phyloP scores from a whole-genome alignment of 2,113 vertebrate genomes.

The Edolisoma coerulescens region DNA sequence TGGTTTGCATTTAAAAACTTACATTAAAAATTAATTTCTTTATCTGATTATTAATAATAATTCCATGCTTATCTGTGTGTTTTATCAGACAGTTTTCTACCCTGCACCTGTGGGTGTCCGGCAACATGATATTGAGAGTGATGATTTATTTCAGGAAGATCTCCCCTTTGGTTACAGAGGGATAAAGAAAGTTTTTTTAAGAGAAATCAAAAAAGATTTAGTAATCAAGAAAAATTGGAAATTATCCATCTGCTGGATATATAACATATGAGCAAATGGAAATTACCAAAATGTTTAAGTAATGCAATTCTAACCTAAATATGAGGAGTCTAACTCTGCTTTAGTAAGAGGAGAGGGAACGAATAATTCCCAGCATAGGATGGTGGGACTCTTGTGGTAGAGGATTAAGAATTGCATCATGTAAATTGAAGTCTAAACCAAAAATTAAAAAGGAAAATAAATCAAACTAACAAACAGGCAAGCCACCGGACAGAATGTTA shows the following conservation, averaged over 20 bases:
- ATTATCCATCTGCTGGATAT: slow-evolving; percentile 12
- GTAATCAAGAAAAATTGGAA: slow-evolving; percentile 64
- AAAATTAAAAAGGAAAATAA: slow-evolving; percentile 41
- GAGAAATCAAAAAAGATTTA: slow-evolving; percentile 41
- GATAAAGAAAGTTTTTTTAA: slow-evolving; percentile 35
- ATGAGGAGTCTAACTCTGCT: slow-evolving; percentile 5
- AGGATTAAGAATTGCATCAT: background rate
- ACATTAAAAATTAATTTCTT: background rate
- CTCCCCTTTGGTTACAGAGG: background rate
- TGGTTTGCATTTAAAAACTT: background rate
- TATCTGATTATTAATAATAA: background rate
- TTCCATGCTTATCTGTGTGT: background rate
- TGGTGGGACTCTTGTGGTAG: background rate
- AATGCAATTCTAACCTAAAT: slow-evolving; percentile 43
- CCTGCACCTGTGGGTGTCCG: background rate
- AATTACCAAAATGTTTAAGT: slow-evolving; percentile 38
- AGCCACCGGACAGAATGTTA: background rate
- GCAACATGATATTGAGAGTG: background rate
- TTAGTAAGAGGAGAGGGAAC: background rate
- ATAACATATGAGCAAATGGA: slow-evolving; percentile 41
- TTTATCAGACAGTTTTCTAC: background rate
- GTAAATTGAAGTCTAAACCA: slow-evolving; percentile 28
- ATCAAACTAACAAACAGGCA: background rate
- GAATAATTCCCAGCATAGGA: slow-evolving; percentile 1
- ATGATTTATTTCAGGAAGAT: slow-evolving; percentile 9